Evolutionary conservation across 2,888 invertebrate genomes (phyloP), one percentile per base, ranked within the genome.

Genomic region (Acronicta alni): DNA sequence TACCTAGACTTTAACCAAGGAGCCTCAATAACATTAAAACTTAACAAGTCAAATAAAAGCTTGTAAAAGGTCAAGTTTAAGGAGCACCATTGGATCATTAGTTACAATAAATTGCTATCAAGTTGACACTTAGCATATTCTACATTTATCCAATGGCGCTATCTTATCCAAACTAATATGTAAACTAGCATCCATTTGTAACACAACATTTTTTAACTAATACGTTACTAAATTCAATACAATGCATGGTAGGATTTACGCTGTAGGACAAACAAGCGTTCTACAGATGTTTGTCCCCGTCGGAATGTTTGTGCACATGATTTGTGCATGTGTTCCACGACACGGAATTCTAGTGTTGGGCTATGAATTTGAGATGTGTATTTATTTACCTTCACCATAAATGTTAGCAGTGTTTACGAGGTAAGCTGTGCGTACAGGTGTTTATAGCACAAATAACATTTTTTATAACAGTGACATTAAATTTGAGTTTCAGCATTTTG

Each of bases 341-440:
- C 12, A 41, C 43, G 47, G 49, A 58, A 67, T 54, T 17, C 67
- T 35, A 47, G 51, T 67, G 54, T 53, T 42, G 44, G 26, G 14
- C 51, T 35, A 17, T 47, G 49, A 48, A 67, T 72, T 38, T 47
- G 67, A 67, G 60, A 47, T 68, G 54, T 72, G 67, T 72, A 51
- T 51, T 72, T 72, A 72, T 67, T 67, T 67, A 72, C 23, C 17
- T 18, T 35, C 14, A 73, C 52, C 59, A 67, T 71, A 70, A 55
- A 71, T 64, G 49, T 55, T 46, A 30, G 18, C 14, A 10, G 49
- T 67, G 66, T 71, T 67, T 65, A 64, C 47, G 57, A 55, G 45
- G 23, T 16, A 43, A 37, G 43, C 42, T 32, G 37, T 23, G 30
- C 48, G 49, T 64, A n/a, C 15, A 53, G 45, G 26, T 62, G 41